These are phyloP conservation scores for Ranitomeya variabilis DNA, from an alignment of 2,113 vertebrate species.

Conservation along the genomic window DNA sequence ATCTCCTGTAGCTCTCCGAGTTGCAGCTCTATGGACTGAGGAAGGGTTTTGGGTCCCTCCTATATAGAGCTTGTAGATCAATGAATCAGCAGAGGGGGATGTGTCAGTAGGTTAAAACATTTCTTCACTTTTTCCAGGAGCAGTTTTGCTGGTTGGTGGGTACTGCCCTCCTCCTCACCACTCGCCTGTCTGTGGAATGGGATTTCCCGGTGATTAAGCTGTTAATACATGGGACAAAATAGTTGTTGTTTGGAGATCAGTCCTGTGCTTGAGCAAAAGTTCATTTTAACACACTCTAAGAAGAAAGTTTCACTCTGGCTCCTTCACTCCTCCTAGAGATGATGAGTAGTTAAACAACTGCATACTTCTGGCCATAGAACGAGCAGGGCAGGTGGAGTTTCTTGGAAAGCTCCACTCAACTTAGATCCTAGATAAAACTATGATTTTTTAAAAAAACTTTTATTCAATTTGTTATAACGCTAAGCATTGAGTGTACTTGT, in stretches of 20 bases:
- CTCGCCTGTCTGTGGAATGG: neutral
- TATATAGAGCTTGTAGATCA: slow-evolving; percentile 50
- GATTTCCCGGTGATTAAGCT: slow-evolving; percentile 32
- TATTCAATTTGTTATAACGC: neutral
- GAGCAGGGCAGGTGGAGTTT: neutral
- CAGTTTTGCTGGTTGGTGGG: neutral
- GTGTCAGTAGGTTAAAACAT: slow-evolving; percentile 49
- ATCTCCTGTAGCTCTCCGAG: slow-evolving; percentile 26
- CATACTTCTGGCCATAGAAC: neutral
- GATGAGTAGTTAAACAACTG: neutral
- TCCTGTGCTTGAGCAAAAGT: neutral
- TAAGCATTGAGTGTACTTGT: neutral
- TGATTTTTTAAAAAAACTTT: neutral
- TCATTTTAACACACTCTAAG: neutral
- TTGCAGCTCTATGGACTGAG: slow-evolving; percentile 30
- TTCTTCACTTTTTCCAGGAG: slow-evolving; percentile 32
- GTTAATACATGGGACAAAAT: neutral
- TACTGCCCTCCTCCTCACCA: neutral
- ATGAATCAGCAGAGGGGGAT: slow-evolving; percentile 58
- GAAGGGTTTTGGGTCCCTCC: slow-evolving; percentile 23
- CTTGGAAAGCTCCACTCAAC: neutral
- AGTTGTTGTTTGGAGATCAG: neutral
- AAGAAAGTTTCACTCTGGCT: neutral
- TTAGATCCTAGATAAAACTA: neutral
- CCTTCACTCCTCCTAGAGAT: neutral